These are phyloP conservation scores for Aleiodes sp. DNA, from an alignment of 1,140 invertebrate species.

Conservation along the genomic window DNA sequence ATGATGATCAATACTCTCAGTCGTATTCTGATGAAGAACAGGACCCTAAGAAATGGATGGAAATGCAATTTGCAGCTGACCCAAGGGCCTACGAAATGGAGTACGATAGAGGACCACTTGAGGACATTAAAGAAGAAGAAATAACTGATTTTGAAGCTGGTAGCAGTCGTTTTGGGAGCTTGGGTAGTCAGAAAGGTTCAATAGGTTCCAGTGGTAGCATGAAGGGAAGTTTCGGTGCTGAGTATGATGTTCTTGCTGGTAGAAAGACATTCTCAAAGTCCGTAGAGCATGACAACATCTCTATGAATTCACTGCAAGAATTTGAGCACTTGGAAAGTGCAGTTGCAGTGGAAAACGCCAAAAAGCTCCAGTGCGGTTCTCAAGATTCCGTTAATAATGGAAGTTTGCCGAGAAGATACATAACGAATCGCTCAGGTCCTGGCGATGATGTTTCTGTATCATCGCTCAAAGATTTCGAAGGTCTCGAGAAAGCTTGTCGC, in stretches of 20 bases:
- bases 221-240: conserved; percentile 80
- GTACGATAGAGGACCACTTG: conserved; percentile 79
- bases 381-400: conserved; percentile 81
- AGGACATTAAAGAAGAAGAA: conserved; percentile 92
- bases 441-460: conserved; percentile 91
- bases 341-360: conserved; percentile 72
- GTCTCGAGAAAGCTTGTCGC: conserved; percentile 86
- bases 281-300: conserved; percentile 89
- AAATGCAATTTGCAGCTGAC: conserved; percentile 83
- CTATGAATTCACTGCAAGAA: conserved; percentile 91
- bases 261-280: conserved; percentile 80
- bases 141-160: conserved; percentile 84
- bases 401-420: conserved; percentile 73
- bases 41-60: conserved; percentile 86
- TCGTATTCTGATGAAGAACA: conserved; percentile 68
- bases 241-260: conserved; percentile 83
- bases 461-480: conserved; percentile 94
- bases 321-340: conserved; percentile 91
- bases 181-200: conserved; percentile 83
- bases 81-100: conserved; percentile 76
- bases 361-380: conserved; percentile 70
- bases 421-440: conserved; percentile 74
- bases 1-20: conserved; percentile 63
- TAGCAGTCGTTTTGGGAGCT: conserved; percentile 79
- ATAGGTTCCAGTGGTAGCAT: conserved; percentile 80